These are phyloP conservation scores for Nixonia krombeini DNA, from an alignment of 1,140 invertebrate species.

Conservation along the genomic window DNA sequence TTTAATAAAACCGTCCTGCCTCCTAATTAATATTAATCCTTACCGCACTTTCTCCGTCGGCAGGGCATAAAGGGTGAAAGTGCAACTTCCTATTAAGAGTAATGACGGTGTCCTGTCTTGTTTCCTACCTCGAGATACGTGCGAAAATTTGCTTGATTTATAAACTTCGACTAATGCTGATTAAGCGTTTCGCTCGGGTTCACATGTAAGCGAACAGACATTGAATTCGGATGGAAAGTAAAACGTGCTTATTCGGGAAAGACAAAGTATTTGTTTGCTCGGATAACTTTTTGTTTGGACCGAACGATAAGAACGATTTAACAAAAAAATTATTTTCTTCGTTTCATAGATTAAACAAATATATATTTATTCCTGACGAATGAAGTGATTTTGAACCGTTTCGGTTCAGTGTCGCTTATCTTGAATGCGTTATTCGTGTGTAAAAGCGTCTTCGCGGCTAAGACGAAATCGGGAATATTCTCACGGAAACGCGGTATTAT, in stretches of 20 bases:
- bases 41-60: constrained; percentile 19
- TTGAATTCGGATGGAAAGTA: background rate
- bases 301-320: too few species aligned
- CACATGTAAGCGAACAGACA: background rate
- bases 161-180: constrained; percentile 21
- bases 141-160: constrained; percentile 29
- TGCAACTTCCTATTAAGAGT: constrained; percentile 44
- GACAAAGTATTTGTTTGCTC: too few species aligned
- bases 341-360: too few species aligned
- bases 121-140: constrained; percentile 12
- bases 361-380: too few species aligned
- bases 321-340: too few species aligned
- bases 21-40: constrained; percentile 48
- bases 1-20: constrained; percentile 36
- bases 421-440: too few species aligned
- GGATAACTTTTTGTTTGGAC: background rate
- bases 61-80: constrained; percentile 37
- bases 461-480: too few species aligned
- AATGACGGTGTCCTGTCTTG: constrained; percentile 40
- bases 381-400: too few species aligned
- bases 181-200: background rate
- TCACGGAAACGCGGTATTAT: too few species aligned
- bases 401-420: too few species aligned
- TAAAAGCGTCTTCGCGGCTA: too few species aligned
- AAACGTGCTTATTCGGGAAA: background rate